phyloP scores from a whole-genome alignment of 2,113 vertebrate genomes.

The Rana temporaria region DNA sequence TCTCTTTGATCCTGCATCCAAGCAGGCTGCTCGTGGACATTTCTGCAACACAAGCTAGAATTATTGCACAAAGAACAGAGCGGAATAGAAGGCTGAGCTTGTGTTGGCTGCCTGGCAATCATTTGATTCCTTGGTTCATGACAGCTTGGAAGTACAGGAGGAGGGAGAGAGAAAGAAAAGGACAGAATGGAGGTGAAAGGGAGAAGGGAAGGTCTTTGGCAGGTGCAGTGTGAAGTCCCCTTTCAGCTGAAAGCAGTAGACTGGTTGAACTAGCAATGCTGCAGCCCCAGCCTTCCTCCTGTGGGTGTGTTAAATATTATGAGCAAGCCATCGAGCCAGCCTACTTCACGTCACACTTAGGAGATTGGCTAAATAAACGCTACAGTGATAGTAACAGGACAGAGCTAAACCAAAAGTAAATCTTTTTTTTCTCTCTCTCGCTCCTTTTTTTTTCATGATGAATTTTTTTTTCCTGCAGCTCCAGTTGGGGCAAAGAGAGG shows the following conservation, averaged over 20 bases:
- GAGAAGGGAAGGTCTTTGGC: conserved; percentile 63
- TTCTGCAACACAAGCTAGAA: conserved; percentile 69
- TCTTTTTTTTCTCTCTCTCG: conserved; percentile 54
- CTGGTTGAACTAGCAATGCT: conserved; percentile 69
- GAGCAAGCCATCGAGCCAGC: conserved; percentile 83
- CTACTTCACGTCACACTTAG: conserved; percentile 87
- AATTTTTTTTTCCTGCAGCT: conserved; percentile 77
- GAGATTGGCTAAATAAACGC: conserved; percentile 89
- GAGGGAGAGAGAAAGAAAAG: neutral
- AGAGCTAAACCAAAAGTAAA: conserved; percentile 67
- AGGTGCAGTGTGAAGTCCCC: conserved; percentile 75
- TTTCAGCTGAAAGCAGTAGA: conserved; percentile 67
- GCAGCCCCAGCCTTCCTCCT: conserved; percentile 69
- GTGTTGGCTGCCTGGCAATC: conserved; percentile 60
- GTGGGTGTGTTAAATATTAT: conserved; percentile 91
- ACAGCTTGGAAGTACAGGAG: neutral
- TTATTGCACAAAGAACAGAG: conserved; percentile 55
- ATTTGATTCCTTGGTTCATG: conserved; percentile 62
- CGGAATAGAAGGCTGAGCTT: conserved; percentile 57
- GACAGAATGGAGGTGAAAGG: conserved; percentile 14
- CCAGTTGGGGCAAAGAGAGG: conserved; percentile 80
- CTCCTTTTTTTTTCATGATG: conserved; percentile 51
- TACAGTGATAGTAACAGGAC: conserved; percentile 79
- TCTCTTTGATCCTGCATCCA: conserved; percentile 64
- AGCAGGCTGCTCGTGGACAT: conserved; percentile 65